These are phyloP conservation scores for Polypterus bichir DNA, from an alignment of 2,113 vertebrate genomes.

Conservation along the genomic window DNA sequence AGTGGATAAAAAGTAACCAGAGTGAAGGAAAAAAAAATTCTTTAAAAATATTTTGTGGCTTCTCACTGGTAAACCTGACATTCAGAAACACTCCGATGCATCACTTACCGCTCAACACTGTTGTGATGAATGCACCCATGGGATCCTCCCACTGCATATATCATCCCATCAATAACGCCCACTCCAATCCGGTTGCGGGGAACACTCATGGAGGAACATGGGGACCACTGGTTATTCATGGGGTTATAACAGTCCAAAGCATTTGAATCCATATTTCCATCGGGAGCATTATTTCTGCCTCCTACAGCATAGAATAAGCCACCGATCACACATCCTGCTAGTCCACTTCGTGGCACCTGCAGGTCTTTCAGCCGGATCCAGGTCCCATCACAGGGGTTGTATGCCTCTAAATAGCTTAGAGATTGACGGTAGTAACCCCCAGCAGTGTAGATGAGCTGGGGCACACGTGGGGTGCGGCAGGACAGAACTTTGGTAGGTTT, in stretches of 20 bases:
- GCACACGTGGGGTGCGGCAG: slow-evolving; percentile 67
- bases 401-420: slow-evolving; percentile 73
- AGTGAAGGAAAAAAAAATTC: too few species aligned
- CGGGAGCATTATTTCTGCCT: slow-evolving; percentile 76
- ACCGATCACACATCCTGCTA: slow-evolving; percentile 77
- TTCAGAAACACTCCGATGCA: too few species aligned
- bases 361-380: slow-evolving; percentile 74
- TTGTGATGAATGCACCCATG: slow-evolving; percentile 83
- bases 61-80: too few species aligned
- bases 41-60: too few species aligned
- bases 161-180: slow-evolving; percentile 79
- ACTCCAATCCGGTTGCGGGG: slow-evolving; percentile 81
- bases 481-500: slow-evolving; percentile 62
- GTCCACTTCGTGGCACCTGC: slow-evolving; percentile 72
- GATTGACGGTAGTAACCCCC: slow-evolving; percentile 81
- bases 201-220: slow-evolving; percentile 77
- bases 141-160: slow-evolving; percentile 82
- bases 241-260: slow-evolving; percentile 86
- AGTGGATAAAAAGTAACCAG: too few species aligned
- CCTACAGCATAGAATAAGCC: slow-evolving; percentile 83
- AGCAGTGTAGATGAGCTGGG: slow-evolving; percentile 77
- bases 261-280: slow-evolving; percentile 81
- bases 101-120: slow-evolving; percentile 71
- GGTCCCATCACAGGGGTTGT: slow-evolving; percentile 51
- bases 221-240: slow-evolving; percentile 84